A percentile compares a stretch with the other conserved stretches of the same genome.
phyloP scores from a whole-genome alignment of 1,140 invertebrate species.

The Drosophila nasuta region DNA sequence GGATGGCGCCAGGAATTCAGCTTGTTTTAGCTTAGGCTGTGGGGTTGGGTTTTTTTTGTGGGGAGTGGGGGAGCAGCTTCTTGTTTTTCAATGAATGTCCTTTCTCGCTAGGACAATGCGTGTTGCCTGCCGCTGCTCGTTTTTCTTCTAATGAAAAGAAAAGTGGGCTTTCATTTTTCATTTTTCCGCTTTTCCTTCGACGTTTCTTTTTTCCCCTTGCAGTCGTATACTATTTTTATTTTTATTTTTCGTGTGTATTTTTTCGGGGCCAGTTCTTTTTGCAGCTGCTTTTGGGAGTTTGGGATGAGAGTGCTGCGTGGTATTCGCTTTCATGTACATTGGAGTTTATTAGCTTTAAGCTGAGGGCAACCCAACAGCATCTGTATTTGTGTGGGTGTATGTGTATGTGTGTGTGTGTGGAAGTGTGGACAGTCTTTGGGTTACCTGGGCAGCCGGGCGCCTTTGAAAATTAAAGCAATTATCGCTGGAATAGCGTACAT shows the following conservation, averaged over 20 bases:
- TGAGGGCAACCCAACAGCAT: slow-evolving; percentile 10
- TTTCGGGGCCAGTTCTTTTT: slow-evolving; percentile 16
- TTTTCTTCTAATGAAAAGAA: slow-evolving; percentile 75
- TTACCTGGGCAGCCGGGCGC: slow-evolving; percentile 57
- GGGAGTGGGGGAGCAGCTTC: slow-evolving; percentile 8
- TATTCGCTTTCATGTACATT: slow-evolving; percentile 73
- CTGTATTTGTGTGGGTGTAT: neutral
- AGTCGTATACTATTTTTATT: slow-evolving; percentile 52
- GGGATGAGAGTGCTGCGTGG: slow-evolving; percentile 51
- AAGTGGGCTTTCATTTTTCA: slow-evolving; percentile 73
- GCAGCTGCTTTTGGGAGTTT: slow-evolving; percentile 16
- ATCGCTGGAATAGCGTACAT: slow-evolving; percentile 18
- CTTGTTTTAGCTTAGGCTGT: slow-evolving; percentile 62
- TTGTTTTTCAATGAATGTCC: slow-evolving; percentile 63
- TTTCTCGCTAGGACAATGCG: slow-evolving; percentile 55
- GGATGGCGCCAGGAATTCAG: slow-evolving; percentile 51
- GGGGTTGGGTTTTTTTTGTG: too few species aligned
- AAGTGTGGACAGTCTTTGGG: slow-evolving; percentile 41
- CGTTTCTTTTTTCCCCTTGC: slow-evolving; percentile 14
- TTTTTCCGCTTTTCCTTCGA: slow-evolving; percentile 41
- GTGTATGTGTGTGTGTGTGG: slow-evolving; percentile 21
- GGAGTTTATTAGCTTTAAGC: slow-evolving; percentile 76
- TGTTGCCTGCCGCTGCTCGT: slow-evolving; percentile 57
- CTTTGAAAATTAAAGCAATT: slow-evolving; percentile 69
- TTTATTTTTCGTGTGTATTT: slow-evolving; percentile 14